These are phyloP conservation scores for Cheilosia scutellata DNA, from an alignment of 2,888 invertebrate genomes.

Conservation along the genomic window DNA sequence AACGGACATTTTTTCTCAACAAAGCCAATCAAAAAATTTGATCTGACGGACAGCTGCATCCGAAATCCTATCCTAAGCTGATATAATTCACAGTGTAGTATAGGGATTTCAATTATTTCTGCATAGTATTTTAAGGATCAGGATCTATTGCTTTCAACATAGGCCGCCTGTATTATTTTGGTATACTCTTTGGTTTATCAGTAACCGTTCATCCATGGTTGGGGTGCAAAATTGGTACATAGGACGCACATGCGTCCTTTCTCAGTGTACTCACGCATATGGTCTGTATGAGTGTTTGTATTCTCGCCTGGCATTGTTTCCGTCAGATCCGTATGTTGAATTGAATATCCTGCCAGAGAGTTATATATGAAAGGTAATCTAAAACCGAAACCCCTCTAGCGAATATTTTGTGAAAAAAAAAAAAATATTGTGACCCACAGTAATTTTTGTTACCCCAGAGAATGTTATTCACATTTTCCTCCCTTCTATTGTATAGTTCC, in stretches of 20 bases:
- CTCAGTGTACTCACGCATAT: conserved; percentile 30
- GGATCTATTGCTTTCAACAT: conserved; percentile 27
- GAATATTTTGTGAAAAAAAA: not conserved
- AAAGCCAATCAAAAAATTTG: conserved; percentile 38
- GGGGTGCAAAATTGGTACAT: conserved; percentile 57
- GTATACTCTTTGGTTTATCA: conserved; percentile 16
- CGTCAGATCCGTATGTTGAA: conserved; percentile 26
- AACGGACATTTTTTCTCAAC: conserved; percentile 3
- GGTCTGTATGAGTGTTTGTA: not conserved
- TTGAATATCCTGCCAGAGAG: conserved; percentile 35
- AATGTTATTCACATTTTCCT: not conserved
- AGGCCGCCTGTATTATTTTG: conserved; percentile 31
- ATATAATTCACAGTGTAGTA: not conserved
- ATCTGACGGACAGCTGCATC: conserved; percentile 45
- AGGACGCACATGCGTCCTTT: conserved; percentile 47
- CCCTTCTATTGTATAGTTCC: conserved; percentile 13
- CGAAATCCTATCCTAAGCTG: conserved; percentile 16
- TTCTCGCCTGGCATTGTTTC: not conserved
- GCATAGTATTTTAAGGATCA: conserved; percentile 26
- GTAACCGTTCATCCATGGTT: conserved; percentile 35
- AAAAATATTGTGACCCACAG: conserved; percentile 24
- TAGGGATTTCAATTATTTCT: conserved; percentile 27
- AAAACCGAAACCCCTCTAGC: not conserved
- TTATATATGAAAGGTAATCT: conserved; percentile 4
- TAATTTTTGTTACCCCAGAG: conserved; percentile 7